These are phyloP conservation scores for Papilio xuthus DNA, from an alignment of 1,140 invertebrate genomes.

Conservation along the genomic window DNA sequence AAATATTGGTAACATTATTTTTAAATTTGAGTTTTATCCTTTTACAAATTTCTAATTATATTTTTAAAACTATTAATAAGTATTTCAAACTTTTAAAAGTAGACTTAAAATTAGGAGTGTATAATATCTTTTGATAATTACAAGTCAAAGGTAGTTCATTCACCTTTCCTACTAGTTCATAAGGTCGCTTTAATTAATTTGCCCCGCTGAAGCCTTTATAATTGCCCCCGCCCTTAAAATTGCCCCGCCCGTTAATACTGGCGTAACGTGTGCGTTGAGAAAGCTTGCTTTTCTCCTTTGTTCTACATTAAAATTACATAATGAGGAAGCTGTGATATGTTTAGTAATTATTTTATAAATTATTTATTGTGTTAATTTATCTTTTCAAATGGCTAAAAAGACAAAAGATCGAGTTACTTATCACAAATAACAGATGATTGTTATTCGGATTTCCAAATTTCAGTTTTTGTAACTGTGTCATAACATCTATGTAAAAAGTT, in stretches of 20 bases:
- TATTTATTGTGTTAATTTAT: too few species aligned
- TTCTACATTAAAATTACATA: not conserved
- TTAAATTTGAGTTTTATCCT: too few species aligned
- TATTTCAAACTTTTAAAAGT: not conserved
- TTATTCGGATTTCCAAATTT: too few species aligned
- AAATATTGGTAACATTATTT: not conserved
- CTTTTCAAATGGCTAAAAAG: not conserved
- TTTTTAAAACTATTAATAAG: not conserved
- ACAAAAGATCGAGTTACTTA: too few species aligned
- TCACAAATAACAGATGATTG: too few species aligned
- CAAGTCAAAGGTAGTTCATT: conserved; percentile 9
- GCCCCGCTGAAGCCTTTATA: conserved; percentile 14
- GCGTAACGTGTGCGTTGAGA: not conserved
- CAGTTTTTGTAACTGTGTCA: too few species aligned
- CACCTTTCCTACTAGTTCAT: conserved; percentile 10
- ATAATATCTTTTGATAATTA: conserved; percentile 7
- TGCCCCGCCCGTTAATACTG: conserved; percentile 12
- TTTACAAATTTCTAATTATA: too few species aligned
- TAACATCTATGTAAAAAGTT: too few species aligned
- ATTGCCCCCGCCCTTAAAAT: conserved; percentile 6
- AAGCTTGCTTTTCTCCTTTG: not conserved
- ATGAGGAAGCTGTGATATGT: not conserved
- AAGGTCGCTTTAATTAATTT: conserved; percentile 32
- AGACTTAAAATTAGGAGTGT: not conserved
- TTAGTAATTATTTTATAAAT: not conserved